Evolutionary conservation across 2,113 vertebrate species (phyloP), one percentile per base, ranked within the genome.

Genomic region (Nannobrachium achirus): DNA sequence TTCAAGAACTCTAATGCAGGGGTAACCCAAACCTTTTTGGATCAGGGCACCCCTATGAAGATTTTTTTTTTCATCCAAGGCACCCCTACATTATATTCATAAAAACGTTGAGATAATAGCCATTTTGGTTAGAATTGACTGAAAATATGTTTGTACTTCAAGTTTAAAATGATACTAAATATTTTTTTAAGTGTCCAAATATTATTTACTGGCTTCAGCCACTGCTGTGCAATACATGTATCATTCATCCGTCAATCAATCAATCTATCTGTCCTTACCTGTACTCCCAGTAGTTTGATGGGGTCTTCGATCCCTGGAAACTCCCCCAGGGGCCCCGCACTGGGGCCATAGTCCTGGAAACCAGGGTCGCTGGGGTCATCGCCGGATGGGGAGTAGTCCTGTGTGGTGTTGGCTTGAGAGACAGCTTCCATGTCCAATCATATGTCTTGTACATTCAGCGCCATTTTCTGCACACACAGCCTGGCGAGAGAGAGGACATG

Each of bases 221-320:
- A n/a, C n/a, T n/a, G n/a, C n/a, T n/a, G n/a, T n/a, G n/a, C n/a
- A n/a, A n/a, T n/a, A n/a, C n/a, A n/a, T n/a, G n/a, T n/a, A n/a
- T n/a, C 25, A 33, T 33, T 5, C 25, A 33, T 33, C 10, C 10
- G 1, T 56, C 16, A 13, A 10, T 46, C 18, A 10, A 10, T 25
- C 41, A n/a, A 7, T 13, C 16, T 7, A 15, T 46, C 18, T 46
- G 41, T 25, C 41, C 18, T 16, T 52, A 74, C 88, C 84, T 96
- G 96, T 0, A 99, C 96, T 44, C 95, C 95, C 0, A 95, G 84
- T 16, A 97, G 86, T 9, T 93, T 94, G 1, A 96, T 99, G 82
- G 96, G 95, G 82, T 97, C 96, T 18, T 94, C 94, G 53, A 96
- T 86, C 51, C 91, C 91, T 0, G 91, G 91, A 0, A 78, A 71